Evolutionary conservation across 2,797 vertebrate species (phyloP), one percentile per base, ranked within the genome.

Genomic region (Crypturellus tataupa): DNA sequence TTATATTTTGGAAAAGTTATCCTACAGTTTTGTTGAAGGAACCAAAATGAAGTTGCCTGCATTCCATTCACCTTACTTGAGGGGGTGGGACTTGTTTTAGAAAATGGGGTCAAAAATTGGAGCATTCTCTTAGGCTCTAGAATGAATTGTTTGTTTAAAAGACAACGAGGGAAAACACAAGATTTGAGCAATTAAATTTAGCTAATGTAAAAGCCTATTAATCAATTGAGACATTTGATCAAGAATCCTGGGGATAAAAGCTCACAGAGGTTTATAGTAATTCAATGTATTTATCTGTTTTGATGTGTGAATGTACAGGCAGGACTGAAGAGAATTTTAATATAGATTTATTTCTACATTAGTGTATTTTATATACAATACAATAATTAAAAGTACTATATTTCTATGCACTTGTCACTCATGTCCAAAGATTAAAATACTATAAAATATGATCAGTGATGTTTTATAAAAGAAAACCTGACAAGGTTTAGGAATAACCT

Each of bases 181-280:
- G 24, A 70, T 83, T 58, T 65, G 12, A 56, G 27, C 63, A 79
- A 17, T 42, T 27, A 51, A 85, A 81, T 93, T 92, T 46, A 88
- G 23, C 6, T 40, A 80, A 90, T 63, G 70, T 35, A 70, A 62
- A 87, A 65, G 63, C 25, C 35, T 92, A 64, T 94, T 95, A 89
- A 96, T 96, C 90, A 90, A 60, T 47, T 40, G 21, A 71, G 49
- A 87, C 19, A 8, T 84, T 53, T 70, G 75, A 87, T 82, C 80
- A 94, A 88, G 53, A 81, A 73, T 51, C 44, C 19, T 21, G 18
- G 11, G 29, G 18, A 92, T 81, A 80, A 93, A 90, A 85, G 76
- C 83, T 90, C 71, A 93, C 2, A 20, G 15, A 90, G 4, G 12
- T 87, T 84, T 89, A 62, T 83, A 92, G 86, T 77, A 68, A 39